Evolutionary conservation across 2,888 invertebrate species (phyloP), one percentile per base, ranked within the genome.

Genomic region (Lampropteryx suffumata): DNA sequence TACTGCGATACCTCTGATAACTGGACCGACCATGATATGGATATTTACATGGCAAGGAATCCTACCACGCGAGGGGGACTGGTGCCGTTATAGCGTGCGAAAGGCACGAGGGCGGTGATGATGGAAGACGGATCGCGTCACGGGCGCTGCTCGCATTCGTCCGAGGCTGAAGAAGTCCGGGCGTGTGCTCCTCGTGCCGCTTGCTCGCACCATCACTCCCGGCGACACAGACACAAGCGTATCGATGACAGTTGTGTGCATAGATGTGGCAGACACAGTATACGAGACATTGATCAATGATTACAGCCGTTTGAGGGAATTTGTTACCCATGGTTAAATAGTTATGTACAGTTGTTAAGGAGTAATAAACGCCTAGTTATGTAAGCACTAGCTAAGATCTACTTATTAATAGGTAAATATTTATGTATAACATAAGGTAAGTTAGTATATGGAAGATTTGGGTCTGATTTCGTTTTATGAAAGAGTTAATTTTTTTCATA

Each of bases 11-110:
- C 96, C 77, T 95, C 95, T 41, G 96, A 96, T 79, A 95, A 95
- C 82, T 98, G 97, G 97, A 97, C 97, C 66, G 97, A 97, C 84
- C 97, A 97, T 82, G 97, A 97, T 78, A 97, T 97, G 95, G 97
- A 97, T 70, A 97, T 97, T 72, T 97, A 98, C 85, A 97, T 97
- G 94, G 95, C 97, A 52, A 93, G 97, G 73, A 97, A 97, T 89
- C 96, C 96, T 56, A 96, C 96, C 39, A 94, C 96, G 49, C 92
- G 96, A 71, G 95, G 95, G 76, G 96, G 96, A 60, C 90, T 96
- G 73, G 96, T 96, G 77, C 96, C 96, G 60, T 94, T 96, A 91
- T 96, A 93, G 90, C 87, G 80, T 59, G 82, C 72, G 65, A 69
- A 69, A 62, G 65, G 66, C 61, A 59, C 67, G 68, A 74, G 67